A percentile compares a stretch with the other conserved stretches of the same genome.
These are phyloP conservation scores for Chrysocyon brachyurus DNA, from an alignment of 2,797 vertebrate species.

Conservation along the genomic window DNA sequence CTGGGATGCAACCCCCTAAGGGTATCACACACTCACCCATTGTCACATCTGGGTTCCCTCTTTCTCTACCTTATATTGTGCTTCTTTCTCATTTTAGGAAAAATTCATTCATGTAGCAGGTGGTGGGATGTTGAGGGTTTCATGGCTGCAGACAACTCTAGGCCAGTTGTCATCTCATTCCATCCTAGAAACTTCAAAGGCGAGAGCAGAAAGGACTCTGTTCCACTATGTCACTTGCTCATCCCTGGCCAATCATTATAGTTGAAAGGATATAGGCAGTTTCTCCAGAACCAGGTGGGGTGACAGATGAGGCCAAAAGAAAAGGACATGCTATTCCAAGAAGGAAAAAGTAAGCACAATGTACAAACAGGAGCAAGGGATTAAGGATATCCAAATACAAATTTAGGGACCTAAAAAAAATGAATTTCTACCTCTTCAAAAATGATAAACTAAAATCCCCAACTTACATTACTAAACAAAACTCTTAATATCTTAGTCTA, in stretches of 20 bases:
- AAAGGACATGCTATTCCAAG: neutral
- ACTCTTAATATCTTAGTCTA: neutral
- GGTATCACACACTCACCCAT: neutral
- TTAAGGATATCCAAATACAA: neutral
- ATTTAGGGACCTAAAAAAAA: neutral
- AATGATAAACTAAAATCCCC: neutral
- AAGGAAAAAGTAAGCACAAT: neutral
- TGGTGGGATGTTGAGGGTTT: neutral
- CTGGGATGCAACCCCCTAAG: neutral
- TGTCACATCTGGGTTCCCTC: neutral
- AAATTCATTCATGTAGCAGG: neutral
- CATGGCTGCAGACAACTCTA: neutral
- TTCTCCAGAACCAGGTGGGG: neutral
- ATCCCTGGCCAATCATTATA: neutral
- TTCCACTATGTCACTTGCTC: neutral
- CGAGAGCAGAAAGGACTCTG: neutral
- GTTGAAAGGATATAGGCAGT: neutral
- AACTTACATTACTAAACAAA: neutral
- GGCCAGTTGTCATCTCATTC: neutral
- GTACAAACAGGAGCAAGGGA: neutral
- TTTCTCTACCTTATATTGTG: neutral
- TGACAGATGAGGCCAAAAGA: neutral
- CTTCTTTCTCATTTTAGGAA: neutral
- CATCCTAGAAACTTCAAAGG: neutral
- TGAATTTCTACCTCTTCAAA: neutral